Evolutionary conservation across 2,797 vertebrate species (phyloP), one percentile per base, ranked within the genome.

Genomic region (Myripristis murdjan): DNA sequence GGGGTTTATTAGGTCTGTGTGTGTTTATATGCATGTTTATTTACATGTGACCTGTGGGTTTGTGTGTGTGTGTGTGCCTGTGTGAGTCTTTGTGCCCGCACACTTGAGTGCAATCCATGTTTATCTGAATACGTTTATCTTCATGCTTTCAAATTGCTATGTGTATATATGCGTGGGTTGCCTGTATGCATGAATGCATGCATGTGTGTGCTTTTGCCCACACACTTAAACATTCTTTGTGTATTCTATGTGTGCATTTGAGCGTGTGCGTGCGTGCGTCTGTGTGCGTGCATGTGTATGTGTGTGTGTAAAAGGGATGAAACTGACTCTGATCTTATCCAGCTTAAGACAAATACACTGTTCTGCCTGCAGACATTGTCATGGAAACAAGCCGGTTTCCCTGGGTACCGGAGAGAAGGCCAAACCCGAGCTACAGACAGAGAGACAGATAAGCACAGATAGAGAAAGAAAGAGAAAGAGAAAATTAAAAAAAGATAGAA

Each of bases 331-430:
- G 90, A 92, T 93, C 87, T 91, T 91, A 93, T 92, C 90, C 84
- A 84, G 83, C 87, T 90, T 91, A 92, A 93, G 85, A 93, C 91
- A 93, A 92, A 93, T 88, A 88, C 87, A 81, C 81, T 87, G 88
- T 88, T 91, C 89, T 57, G 89, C 87, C 90, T 87, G 89, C 87
- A 91, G 90, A 92, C 88, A 92, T 92, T 87, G 92, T 93, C 91
- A 94, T 93, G 92, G 92, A 91, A 94, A 93, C 90, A 92, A 86
- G 87, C 83, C 33, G 80, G 91, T 92, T 91, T 92, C 89, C 91
- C 89, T 89, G 91, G 91, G 91, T 90, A 90, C 86, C 88, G 73
- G 83, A 79, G 88, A 86, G 81, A 87, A 76, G 84, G 83, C 87
- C 87, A 87, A 88, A 91, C 77, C 75, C 66, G 62, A 84, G 73